Conservation (phyloP, 1,140 invertebrate genomes). For the Eulimnadia texana region DNA sequence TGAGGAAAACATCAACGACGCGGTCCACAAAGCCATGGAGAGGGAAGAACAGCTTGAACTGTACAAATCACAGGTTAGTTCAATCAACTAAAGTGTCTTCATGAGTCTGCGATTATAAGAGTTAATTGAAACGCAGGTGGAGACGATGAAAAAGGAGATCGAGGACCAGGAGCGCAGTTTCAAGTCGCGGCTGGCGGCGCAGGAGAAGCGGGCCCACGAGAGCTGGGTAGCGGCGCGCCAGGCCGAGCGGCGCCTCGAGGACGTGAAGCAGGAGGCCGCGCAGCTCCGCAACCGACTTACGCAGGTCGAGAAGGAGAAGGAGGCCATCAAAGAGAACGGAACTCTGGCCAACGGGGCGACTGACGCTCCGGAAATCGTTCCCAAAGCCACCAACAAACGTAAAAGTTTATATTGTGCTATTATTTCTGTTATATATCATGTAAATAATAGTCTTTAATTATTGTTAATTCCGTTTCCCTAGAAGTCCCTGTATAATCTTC, state of each 20-base stretch:
- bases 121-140: conserved; percentile 41
- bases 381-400: conserved; percentile 6
- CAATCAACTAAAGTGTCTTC: too few species aligned
- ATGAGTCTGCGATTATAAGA: too few species aligned
- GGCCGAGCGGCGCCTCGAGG: conserved; percentile 56
- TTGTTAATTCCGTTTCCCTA: too few species aligned
- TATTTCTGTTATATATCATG: too few species aligned
- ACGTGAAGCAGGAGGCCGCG: conserved; percentile 53
- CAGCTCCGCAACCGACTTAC: conserved; percentile 31
- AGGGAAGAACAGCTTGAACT: conserved; percentile 53
- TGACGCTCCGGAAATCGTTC: neutral
- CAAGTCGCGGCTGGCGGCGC: conserved; percentile 51
- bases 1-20: conserved; percentile 62
- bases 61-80: conserved; percentile 18
- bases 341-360: neutral
- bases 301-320: conserved; percentile 12
- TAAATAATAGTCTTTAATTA: too few species aligned
- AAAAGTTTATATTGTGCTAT: too few species aligned
- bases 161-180: conserved; percentile 60
- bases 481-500: too few species aligned
- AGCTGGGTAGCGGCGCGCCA: conserved; percentile 58
- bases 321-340: conserved; percentile 8
- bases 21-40: conserved; percentile 54
- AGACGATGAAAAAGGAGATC: conserved; percentile 58
- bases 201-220: conserved; percentile 60